Evolutionary conservation across 2,113 vertebrate genomes (phyloP).

Genomic region (Cacatua alba): DNA sequence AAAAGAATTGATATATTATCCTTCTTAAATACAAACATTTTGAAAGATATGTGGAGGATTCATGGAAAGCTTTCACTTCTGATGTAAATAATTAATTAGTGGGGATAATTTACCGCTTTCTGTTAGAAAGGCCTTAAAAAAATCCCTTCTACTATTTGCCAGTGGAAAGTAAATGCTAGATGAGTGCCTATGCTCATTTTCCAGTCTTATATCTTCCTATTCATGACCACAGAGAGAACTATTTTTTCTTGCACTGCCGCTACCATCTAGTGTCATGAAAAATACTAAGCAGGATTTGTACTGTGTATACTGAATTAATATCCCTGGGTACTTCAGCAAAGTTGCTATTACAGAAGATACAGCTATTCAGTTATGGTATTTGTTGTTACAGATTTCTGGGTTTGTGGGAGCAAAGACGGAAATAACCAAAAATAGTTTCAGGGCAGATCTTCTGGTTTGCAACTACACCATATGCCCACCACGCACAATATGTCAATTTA

Average conservation of each 20-base stretch:
- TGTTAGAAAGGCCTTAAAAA: not conserved
- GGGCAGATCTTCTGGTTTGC: constrained; percentile 8
- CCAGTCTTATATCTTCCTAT: not conserved
- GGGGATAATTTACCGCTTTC: not conserved
- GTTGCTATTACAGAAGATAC: not conserved
- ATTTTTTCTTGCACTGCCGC: not conserved
- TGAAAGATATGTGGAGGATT: not conserved
- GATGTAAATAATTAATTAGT: not conserved
- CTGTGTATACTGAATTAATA: not conserved
- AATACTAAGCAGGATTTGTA: not conserved
- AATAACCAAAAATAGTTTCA: constrained; percentile 56
- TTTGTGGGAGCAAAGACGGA: constrained; percentile 10
- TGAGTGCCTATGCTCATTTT: not conserved
- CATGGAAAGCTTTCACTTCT: not conserved
- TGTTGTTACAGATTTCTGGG: constrained; percentile 31
- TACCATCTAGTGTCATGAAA: constrained; percentile 24
- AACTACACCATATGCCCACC: constrained; percentile 31
- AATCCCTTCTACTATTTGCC: not conserved
- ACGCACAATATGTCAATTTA: not conserved
- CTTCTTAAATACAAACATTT: not conserved
- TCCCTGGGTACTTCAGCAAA: not conserved
- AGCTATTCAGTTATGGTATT: constrained; percentile 5
- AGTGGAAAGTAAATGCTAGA: not conserved
- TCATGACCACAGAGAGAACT: not conserved
- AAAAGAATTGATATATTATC: not conserved